Conservation (phyloP, 2,797 vertebrate genomes). For the Enteromius paludinosus region DNA sequence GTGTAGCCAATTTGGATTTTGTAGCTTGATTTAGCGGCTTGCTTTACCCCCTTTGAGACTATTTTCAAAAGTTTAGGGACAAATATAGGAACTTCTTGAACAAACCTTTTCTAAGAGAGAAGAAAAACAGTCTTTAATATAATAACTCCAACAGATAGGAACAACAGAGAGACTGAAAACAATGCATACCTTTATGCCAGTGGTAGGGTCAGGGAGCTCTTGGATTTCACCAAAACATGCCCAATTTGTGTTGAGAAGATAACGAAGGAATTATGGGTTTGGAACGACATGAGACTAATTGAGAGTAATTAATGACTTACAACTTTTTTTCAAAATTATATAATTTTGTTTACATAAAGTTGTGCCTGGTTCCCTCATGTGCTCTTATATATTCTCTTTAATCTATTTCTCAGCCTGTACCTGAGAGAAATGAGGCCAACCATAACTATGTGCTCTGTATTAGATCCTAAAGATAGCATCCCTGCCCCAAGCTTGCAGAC, state of each 20-base stretch:
- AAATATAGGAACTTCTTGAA: no score
- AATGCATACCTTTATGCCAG: no score
- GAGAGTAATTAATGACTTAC: neutral
- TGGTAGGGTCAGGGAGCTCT: neutral
- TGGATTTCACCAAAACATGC: neutral
- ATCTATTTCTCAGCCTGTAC: constrained; percentile 47
- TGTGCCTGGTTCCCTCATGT: neutral
- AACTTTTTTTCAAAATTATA: neutral
- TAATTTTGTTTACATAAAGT: neutral
- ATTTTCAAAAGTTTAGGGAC: no score
- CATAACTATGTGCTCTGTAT: constrained; percentile 66
- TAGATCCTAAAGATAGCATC: constrained; percentile 73
- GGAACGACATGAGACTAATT: neutral
- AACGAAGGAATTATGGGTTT: neutral
- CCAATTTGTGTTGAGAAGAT: neutral
- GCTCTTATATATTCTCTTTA: neutral
- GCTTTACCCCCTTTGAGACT: no score
- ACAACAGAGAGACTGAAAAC: no score
- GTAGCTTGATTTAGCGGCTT: no score
- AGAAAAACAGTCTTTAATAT: no score
- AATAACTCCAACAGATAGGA: no score
- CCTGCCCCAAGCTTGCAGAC: constrained; percentile 62
- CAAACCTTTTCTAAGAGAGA: no score
- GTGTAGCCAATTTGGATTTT: no score
- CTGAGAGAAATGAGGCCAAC: constrained; percentile 47